phyloP scores from a whole-genome alignment of 2,888 invertebrate genomes.

The Gonocerus acuteangulatus region DNA sequence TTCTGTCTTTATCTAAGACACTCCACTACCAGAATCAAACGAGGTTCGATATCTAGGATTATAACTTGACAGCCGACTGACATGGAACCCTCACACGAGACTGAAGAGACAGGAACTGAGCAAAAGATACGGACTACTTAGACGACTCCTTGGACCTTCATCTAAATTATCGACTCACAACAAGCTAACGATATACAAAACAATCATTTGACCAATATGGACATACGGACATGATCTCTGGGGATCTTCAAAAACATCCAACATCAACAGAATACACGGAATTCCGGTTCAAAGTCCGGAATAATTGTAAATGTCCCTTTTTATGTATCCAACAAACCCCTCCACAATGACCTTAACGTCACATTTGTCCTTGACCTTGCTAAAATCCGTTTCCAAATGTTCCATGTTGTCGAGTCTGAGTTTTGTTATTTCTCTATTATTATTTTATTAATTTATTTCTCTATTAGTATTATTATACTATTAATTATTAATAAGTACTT shows the following conservation, averaged over 20 bases:
- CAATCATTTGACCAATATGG: too few species aligned
- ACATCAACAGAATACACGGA: neutral
- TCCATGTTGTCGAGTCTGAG: too few species aligned
- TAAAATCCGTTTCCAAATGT: too few species aligned
- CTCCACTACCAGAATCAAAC: neutral
- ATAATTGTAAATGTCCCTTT: too few species aligned
- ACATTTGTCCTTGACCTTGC: too few species aligned
- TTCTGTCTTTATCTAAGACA: neutral
- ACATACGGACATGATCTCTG: neutral
- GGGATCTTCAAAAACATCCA: too few species aligned
- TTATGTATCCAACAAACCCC: too few species aligned
- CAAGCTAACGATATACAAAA: too few species aligned
- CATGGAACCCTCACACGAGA: slow-evolving; percentile 4
- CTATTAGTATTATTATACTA: neutral
- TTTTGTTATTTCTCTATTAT: neutral
- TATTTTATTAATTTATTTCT: neutral
- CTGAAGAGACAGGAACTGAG: slow-evolving; percentile 3
- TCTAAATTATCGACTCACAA: too few species aligned
- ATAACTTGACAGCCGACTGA: slow-evolving; percentile 3
- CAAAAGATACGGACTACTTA: neutral
- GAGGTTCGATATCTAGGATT: neutral
- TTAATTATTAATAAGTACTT: too few species aligned
- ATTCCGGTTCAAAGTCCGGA: neutral
- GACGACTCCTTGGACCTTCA: neutral
- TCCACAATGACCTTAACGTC: too few species aligned